Evolutionary conservation across 2,797 vertebrate species (phyloP).

Genomic region (Cryptoprocta ferox): DNA sequence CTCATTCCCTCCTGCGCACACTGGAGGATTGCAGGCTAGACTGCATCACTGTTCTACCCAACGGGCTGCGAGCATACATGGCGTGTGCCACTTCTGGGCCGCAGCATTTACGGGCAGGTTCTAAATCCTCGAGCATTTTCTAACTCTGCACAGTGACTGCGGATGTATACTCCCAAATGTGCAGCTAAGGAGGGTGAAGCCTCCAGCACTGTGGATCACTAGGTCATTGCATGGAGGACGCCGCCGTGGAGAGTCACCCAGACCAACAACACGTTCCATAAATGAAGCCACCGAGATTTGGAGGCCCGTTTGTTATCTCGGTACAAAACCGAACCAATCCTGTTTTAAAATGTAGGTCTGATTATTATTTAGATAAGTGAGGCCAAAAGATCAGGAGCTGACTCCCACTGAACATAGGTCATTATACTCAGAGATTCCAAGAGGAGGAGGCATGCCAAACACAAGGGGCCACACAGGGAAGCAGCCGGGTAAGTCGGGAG

Average conservation of each 20-base stretch:
- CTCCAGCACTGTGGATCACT: not conserved
- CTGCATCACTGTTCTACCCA: not conserved
- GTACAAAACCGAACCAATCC: not conserved
- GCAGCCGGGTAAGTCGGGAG: not conserved
- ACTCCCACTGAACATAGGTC: too few species aligned
- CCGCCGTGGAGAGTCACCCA: not conserved
- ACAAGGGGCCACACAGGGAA: not conserved
- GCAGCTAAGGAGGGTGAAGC: too few species aligned
- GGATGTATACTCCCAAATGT: rapidly evolving
- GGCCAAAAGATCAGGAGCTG: not conserved
- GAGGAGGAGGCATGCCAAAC: not conserved
- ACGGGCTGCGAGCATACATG: rapidly evolving
- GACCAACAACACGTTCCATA: not conserved
- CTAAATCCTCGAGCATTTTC: not conserved
- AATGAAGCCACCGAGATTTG: not conserved
- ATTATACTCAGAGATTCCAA: not conserved
- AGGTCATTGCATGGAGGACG: not conserved
- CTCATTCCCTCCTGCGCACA: not conserved
- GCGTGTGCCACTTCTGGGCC: not conserved
- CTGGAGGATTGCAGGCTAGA: rapidly evolving
- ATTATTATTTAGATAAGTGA: not conserved
- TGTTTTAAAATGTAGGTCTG: not conserved
- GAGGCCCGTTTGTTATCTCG: not conserved
- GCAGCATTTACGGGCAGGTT: not conserved
- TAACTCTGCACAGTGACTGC: rapidly evolving